These are phyloP conservation scores for Platynereis dumerilii DNA, from an alignment of 2,888 invertebrate species.

Conservation along the genomic window DNA sequence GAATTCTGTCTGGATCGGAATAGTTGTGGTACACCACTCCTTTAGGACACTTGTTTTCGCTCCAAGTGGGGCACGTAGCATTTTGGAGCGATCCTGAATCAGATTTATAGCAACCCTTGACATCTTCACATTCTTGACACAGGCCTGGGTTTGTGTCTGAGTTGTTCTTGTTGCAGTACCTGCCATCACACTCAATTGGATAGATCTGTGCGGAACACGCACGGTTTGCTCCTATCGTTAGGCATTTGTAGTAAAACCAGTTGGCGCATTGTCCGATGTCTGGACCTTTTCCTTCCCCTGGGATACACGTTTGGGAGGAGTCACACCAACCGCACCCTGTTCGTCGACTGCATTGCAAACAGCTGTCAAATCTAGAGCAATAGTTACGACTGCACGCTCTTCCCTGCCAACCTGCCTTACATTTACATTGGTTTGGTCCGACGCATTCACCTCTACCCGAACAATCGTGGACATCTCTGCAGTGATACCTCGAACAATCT, in stretches of 20 bases:
- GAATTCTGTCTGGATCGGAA: not conserved
- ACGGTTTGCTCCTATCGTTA: not conserved
- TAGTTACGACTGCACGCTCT: not conserved
- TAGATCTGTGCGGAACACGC: not conserved
- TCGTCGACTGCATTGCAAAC: not conserved
- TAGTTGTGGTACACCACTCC: not conserved
- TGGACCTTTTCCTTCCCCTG: not conserved
- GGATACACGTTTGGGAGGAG: not conserved
- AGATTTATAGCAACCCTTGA: not conserved
- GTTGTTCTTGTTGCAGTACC: not conserved
- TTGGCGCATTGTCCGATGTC: not conserved
- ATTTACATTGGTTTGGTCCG: conserved; percentile 7
- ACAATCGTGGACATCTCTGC: conserved; percentile 3
- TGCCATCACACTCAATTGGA: not conserved
- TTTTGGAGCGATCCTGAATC: not conserved
- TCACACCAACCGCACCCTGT: conserved; percentile 15
- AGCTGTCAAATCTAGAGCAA: conserved; percentile 3
- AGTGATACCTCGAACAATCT: conserved; percentile 6
- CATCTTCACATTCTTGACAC: conserved; percentile 9
- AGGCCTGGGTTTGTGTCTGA: not conserved
- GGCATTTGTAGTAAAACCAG: conserved; percentile 8
- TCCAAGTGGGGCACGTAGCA: not conserved
- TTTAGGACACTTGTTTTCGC: not conserved
- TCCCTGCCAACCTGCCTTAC: conserved; percentile 7
- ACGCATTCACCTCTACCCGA: not conserved